These are phyloP conservation scores for Cladopsammia gracilis DNA, from an alignment of 64 coral and sea anemone genomes.

Conservation along the genomic window DNA sequence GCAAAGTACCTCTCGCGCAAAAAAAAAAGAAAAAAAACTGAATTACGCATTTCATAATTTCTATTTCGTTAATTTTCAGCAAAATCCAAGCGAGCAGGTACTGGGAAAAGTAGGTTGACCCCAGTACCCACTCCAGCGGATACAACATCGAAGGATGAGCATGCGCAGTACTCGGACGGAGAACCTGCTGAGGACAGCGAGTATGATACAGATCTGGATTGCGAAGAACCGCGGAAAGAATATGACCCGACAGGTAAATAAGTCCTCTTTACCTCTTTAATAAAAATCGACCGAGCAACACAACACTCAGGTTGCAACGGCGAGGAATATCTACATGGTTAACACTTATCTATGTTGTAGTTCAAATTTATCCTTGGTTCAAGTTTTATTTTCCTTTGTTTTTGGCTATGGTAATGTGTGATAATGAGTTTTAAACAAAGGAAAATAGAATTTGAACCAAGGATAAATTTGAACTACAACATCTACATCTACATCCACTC, in stretches of 20 bases:
- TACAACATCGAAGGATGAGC: conserved; percentile 5
- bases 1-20: not conserved
- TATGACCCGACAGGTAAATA: conserved; percentile 83
- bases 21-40: not conserved
- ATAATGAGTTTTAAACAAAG: too few species aligned
- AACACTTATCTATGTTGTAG: too few species aligned
- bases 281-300: too few species aligned
- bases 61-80: conserved; percentile 7
- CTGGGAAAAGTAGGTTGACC: conserved; percentile 36
- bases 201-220: conserved; percentile 82
- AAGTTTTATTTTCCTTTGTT: too few species aligned
- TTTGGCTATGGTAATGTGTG: too few species aligned
- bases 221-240: conserved; percentile 65
- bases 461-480: too few species aligned
- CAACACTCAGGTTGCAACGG: too few species aligned
- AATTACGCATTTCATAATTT: not conserved
- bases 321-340: too few species aligned
- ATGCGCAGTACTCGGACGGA: not conserved
- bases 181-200: conserved; percentile 60
- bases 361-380: too few species aligned
- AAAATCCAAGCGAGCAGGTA: conserved; percentile 52
- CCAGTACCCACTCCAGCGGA: conserved; percentile 26
- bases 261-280: too few species aligned
- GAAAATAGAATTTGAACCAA: too few species aligned
- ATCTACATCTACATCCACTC: too few species aligned